Evolutionary conservation across 2,888 invertebrate genomes (phyloP).

Genomic region (Hydroisotoma schaefferi): DNA sequence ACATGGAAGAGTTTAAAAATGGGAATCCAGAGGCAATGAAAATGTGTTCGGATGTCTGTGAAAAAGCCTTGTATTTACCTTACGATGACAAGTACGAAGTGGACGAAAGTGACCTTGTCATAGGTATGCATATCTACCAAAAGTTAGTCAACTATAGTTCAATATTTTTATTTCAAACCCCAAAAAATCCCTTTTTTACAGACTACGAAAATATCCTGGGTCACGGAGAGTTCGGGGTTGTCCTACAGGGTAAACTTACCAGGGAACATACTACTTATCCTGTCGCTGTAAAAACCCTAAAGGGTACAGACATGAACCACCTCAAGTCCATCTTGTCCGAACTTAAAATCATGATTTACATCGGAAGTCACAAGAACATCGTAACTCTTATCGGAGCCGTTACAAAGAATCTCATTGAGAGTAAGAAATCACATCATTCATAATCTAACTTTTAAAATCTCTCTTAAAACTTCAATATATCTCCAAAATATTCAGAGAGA

Average conservation of each 20-base stretch:
- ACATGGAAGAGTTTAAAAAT: constrained; percentile 33
- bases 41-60: constrained; percentile 28
- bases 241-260: constrained; percentile 30
- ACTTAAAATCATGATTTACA: constrained; percentile 32
- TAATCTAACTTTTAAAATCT: neutral
- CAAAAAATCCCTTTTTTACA: constrained; percentile 6
- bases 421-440: constrained; percentile 17
- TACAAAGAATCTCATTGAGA: constrained; percentile 31
- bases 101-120: constrained; percentile 24
- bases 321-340: constrained; percentile 31
- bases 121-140: constrained; percentile 18
- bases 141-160: too few relatives aligned
- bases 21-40: constrained; percentile 37
- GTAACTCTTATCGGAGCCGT: constrained; percentile 35
- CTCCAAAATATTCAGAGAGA: constrained; percentile 17
- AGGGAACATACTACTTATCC: constrained; percentile 5
- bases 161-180: neutral
- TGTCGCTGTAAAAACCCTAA: constrained; percentile 37
- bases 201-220: constrained; percentile 32
- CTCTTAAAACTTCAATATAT: neutral
- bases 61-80: constrained; percentile 35
- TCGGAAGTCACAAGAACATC: constrained; percentile 37
- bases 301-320: constrained; percentile 23
- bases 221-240: constrained; percentile 37
- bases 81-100: constrained; percentile 39